Conservation (phyloP, 2,113 vertebrate genomes). For the Vombatus ursinus region DNA sequence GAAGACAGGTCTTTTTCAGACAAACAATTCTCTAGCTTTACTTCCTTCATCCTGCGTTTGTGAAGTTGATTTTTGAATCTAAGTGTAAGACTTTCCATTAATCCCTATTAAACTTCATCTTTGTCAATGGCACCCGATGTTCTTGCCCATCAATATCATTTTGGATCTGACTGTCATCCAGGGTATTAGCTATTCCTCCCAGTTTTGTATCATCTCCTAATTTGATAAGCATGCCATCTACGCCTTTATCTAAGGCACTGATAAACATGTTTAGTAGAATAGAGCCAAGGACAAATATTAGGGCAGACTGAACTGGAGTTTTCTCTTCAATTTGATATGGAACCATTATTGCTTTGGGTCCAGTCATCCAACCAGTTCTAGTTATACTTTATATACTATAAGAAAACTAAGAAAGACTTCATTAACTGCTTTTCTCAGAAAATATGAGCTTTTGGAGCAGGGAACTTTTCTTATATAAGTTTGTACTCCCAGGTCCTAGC, state of each 20-base stretch:
- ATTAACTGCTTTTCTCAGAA: background rate
- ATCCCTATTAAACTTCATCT: background rate
- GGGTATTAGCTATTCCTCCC: background rate
- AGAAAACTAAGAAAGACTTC: background rate
- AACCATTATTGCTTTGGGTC: background rate
- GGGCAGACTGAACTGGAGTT: background rate
- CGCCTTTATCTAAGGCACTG: background rate
- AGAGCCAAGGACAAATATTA: background rate
- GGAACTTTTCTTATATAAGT: background rate
- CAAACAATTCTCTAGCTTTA: background rate
- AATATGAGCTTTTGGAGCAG: background rate
- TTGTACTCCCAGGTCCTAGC: background rate
- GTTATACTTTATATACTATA: background rate
- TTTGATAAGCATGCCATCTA: background rate
- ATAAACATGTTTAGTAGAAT: background rate
- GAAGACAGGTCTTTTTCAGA: background rate
- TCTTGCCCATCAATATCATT: background rate
- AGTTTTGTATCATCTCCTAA: background rate
- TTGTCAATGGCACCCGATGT: background rate
- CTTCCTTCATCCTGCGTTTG: background rate
- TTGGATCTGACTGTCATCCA: background rate
- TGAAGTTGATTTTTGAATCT: background rate
- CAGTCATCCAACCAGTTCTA: background rate
- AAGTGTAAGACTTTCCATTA: background rate
- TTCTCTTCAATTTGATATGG: background rate